Evolutionary conservation across 2,888 invertebrate species (phyloP).

Genomic region (Uloborus plumipes): DNA sequence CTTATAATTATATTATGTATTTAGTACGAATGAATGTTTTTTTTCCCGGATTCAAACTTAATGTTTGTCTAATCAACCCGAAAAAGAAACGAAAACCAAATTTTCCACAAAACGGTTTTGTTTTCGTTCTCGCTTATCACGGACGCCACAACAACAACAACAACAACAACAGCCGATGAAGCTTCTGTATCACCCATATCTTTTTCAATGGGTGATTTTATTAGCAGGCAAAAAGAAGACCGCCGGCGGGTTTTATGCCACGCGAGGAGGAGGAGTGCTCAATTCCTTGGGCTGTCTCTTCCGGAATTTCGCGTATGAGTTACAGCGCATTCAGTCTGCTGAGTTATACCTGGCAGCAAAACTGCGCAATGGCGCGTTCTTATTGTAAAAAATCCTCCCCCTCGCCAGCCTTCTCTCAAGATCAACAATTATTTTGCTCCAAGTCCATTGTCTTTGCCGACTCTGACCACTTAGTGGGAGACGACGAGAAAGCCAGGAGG

Average conservation of each 20-base stretch:
- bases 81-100: too few relatives aligned
- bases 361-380: constrained; percentile 44
- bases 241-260: constrained; percentile 14
- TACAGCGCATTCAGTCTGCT: constrained; percentile 43
- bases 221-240: constrained; percentile 16
- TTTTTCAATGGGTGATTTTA: too few relatives aligned
- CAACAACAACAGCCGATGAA: too few relatives aligned
- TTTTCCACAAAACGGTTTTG: too few relatives aligned
- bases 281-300: constrained; percentile 57
- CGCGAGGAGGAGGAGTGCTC: constrained; percentile 4
- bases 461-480: constrained; percentile 50
- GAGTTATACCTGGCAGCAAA: constrained; percentile 46
- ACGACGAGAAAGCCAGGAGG: constrained; percentile 16
- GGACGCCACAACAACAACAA: too few relatives aligned
- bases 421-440: constrained; percentile 50
- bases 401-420: constrained; percentile 24
- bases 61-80: too few relatives aligned
- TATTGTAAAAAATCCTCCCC: constrained; percentile 31
- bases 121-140: too few relatives aligned
- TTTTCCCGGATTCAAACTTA: too few relatives aligned
- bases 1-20: too few relatives aligned
- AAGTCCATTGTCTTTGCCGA: constrained; percentile 42
- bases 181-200: too few relatives aligned
- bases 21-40: too few relatives aligned
- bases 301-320: constrained; percentile 52